Evolutionary conservation across 2,888 invertebrate genomes (phyloP), one percentile per base, ranked within the genome.

Genomic region (Ecliptopera silaceata): DNA sequence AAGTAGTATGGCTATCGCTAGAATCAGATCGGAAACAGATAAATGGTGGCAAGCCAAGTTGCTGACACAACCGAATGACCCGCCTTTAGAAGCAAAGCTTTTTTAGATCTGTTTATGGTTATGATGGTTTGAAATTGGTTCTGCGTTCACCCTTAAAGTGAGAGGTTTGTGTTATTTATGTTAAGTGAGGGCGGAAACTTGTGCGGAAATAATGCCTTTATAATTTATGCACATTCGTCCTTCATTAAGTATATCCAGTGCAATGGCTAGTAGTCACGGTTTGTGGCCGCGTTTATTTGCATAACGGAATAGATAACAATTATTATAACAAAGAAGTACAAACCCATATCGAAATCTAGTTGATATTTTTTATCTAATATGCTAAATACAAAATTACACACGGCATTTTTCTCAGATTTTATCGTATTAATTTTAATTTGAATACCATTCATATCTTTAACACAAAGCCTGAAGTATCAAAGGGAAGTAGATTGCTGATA

Each of bases 201-300:
- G 51, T 53, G 57, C 58, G 62, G 61, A 62, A 61, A 68, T 66
- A 68, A 63, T 66, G 59, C 62, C 56, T 62, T 61, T 63, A 54
- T 66, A 65, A 68, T 63, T 64, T 66, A 65, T 66, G 65, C 63
- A 58, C 63, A 64, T 66, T 65, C 59, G 68, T 63, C 64, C 66
- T 66, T 63, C 56, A 59, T 63, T 64, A 58, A 54, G 58, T 68
- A 63, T 56, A 61, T 61, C 65, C 53, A 50, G 61, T 65, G 66
- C 66, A 68, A 68, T 65, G 61, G 66, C 60, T 60, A 63, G 61
- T 61, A 68, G 68, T 66, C 68, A 68, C 68, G 66, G 66, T 43
- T 57, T 44, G 48, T 48, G 56, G 36, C 31, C 49, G 43, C 59
- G 36, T 56, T 51, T 41, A 66, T 66, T 65, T 45, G 43, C 65